Evolutionary conservation across 2,113 vertebrate genomes (phyloP).

Genomic region (Cryptotis parvus): DNA sequence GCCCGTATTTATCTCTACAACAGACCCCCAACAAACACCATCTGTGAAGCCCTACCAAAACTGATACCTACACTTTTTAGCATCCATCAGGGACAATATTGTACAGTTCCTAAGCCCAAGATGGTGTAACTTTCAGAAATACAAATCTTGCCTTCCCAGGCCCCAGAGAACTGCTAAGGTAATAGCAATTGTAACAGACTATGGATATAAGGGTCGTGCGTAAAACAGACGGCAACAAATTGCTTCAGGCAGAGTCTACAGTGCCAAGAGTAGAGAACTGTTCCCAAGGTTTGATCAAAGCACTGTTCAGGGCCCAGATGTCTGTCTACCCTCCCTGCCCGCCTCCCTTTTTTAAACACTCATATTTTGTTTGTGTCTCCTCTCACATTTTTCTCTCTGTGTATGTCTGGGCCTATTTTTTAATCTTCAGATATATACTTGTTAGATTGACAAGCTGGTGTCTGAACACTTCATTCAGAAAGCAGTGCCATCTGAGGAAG

Average conservation of each 20-base stretch:
- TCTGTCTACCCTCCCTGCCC: too few relatives aligned
- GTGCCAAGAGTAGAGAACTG: not conserved
- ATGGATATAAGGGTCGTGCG: not conserved
- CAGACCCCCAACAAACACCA: not conserved
- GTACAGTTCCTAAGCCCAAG: not conserved
- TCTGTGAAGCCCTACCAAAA: not conserved
- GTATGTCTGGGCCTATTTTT: not conserved
- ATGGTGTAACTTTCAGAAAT: not conserved
- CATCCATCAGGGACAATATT: not conserved
- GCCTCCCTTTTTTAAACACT: too few relatives aligned
- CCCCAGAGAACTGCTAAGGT: not conserved
- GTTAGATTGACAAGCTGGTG: not conserved
- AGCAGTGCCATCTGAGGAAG: slow-evolving; percentile 2
- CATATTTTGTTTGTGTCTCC: too few relatives aligned
- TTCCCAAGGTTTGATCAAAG: not conserved
- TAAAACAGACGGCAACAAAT: not conserved
- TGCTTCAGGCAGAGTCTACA: not conserved
- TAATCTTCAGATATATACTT: not conserved
- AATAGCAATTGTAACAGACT: not conserved
- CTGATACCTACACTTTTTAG: not conserved
- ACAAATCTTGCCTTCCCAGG: not conserved
- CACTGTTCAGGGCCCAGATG: not conserved
- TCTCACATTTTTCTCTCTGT: too few relatives aligned
- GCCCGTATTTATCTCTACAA: not conserved
- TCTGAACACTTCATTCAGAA: slow-evolving; percentile 9